A percentile compares a stretch with the other conserved stretches of the same genome.
These are phyloP conservation scores for Corythornis madagascariensis DNA, from an alignment of 2,113 vertebrate genomes.

Conservation along the genomic window DNA sequence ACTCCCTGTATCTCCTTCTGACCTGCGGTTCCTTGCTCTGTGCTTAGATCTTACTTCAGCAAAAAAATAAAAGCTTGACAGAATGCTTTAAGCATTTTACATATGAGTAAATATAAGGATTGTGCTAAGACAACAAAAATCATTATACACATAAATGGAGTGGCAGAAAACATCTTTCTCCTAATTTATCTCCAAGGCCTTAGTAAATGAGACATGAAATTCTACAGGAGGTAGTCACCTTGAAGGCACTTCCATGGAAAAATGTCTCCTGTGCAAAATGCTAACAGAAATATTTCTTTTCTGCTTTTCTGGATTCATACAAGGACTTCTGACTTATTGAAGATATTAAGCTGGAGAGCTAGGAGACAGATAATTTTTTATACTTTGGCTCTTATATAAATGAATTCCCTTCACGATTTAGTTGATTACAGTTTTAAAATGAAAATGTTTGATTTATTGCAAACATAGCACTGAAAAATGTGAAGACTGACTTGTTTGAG, in stretches of 20 bases:
- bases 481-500: slow-evolving; percentile 1
- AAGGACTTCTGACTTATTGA: slow-evolving; percentile 46
- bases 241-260: neutral
- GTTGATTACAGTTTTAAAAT: slow-evolving; percentile 21
- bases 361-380: slow-evolving; percentile 22
- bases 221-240: neutral
- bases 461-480: neutral
- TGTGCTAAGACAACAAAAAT: neutral
- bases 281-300: neutral
- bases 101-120: neutral
- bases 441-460: slow-evolving; percentile 33
- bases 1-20: neutral
- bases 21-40: neutral
- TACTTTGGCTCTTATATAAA: neutral
- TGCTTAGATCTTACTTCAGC: neutral
- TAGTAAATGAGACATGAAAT: slow-evolving; percentile 14
- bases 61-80: neutral
- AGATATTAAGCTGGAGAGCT: neutral
- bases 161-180: neutral
- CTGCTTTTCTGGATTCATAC: slow-evolving; percentile 2
- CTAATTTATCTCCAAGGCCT: slow-evolving; percentile 11
- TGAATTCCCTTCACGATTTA: neutral
- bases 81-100: neutral
- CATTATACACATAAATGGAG: neutral
- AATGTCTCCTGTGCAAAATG: neutral